These are phyloP conservation scores for Channa argus DNA, from an alignment of 2,113 vertebrate species.

Conservation along the genomic window DNA sequence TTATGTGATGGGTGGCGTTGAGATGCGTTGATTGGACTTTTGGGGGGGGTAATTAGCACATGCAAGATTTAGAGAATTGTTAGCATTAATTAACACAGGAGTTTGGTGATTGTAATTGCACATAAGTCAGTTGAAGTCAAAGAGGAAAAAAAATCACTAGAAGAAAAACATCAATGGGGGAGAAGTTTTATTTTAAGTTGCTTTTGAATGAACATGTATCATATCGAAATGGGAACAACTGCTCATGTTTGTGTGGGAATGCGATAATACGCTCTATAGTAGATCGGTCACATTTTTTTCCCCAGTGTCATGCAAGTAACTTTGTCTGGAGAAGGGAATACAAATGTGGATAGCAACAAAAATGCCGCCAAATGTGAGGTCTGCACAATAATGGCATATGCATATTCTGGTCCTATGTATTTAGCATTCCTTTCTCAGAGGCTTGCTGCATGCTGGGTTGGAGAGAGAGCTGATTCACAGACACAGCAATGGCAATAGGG, in stretches of 20 bases:
- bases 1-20: not conserved
- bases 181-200: not conserved
- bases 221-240: not conserved
- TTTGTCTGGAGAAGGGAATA: slow-evolving; percentile 24
- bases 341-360: slow-evolving; percentile 50
- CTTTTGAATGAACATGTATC: not conserved
- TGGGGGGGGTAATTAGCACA: not conserved
- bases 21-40: slow-evolving; percentile 52
- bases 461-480: slow-evolving; percentile 61
- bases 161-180: not conserved
- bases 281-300: slow-evolving; percentile 10
- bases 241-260: not conserved
- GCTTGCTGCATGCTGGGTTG: slow-evolving; percentile 50
- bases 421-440: slow-evolving; percentile 77
- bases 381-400: slow-evolving; percentile 65
- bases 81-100: slow-evolving; percentile 28
- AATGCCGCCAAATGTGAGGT: slow-evolving; percentile 69
- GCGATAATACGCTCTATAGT: not conserved
- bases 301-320: slow-evolving; percentile 18
- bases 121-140: not conserved
- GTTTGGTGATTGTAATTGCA: slow-evolving; percentile 12
- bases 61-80: not conserved
- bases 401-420: slow-evolving; percentile 69
- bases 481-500: slow-evolving; percentile 53
- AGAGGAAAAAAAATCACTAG: not conserved